A percentile compares a stretch with the other conserved stretches of the same genome.
Conservation (phyloP, 2,113 vertebrate genomes). For the Dinomys branickii region DNA sequence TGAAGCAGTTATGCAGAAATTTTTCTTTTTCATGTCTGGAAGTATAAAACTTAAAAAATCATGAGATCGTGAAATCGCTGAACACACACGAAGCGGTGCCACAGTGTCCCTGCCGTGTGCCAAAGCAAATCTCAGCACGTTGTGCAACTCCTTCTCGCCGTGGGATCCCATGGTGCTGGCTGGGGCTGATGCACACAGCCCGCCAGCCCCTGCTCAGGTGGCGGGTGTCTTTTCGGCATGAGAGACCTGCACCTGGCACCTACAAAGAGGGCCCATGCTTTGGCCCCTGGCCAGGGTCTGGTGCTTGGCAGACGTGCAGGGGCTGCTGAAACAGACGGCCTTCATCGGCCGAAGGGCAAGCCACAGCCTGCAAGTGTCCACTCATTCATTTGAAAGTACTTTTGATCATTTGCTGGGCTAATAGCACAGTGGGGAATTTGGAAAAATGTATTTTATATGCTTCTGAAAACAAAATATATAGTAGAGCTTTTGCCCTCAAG, state of each 20-base stretch:
- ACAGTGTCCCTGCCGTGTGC: constrained; percentile 82
- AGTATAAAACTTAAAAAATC: constrained; percentile 79
- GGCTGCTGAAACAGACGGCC: background rate
- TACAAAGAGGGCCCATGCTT: background rate
- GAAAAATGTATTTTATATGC: constrained; percentile 58
- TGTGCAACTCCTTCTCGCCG: constrained; percentile 75
- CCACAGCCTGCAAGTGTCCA: background rate
- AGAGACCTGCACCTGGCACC: background rate
- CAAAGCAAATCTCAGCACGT: constrained; percentile 86
- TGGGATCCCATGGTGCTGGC: background rate
- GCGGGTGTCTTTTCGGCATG: background rate
- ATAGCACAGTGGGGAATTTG: constrained; percentile 47
- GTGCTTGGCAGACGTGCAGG: background rate
- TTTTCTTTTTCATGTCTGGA: constrained; percentile 73
- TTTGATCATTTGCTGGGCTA: constrained; percentile 55
- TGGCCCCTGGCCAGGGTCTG: background rate
- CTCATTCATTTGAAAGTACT: constrained; percentile 70
- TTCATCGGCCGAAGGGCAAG: constrained; percentile 13
- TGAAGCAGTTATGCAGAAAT: constrained; percentile 72
- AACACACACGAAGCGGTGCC: constrained; percentile 86
- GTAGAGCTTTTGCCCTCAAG: constrained; percentile 55
- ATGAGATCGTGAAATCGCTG: constrained; percentile 82
- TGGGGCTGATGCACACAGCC: background rate
- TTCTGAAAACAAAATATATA: constrained; percentile 57
- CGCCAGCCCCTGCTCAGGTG: background rate